Percentiles rank a stretch among this genome's conserved stretches.
Conservation (phyloP, 2,797 vertebrate species). For the Enteromius thamalakanensis region DNA sequence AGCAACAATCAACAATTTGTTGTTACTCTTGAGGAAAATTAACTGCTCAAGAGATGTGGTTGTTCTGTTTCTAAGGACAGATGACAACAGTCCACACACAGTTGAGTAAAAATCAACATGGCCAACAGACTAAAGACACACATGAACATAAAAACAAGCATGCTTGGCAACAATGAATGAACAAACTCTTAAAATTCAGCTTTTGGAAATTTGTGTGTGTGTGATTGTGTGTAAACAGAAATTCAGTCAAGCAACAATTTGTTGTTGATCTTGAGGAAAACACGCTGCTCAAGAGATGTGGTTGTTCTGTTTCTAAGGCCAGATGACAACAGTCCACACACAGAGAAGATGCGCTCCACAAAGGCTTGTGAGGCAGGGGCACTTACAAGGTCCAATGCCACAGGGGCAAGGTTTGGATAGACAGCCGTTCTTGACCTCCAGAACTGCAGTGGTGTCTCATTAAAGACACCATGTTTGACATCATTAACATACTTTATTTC, state of each 20-base stretch:
- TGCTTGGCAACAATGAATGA: no score
- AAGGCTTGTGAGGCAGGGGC: constrained; percentile 49
- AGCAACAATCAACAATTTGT: no score
- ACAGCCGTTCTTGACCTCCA: constrained; percentile 47
- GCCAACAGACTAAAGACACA: no score
- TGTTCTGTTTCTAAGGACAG: no score
- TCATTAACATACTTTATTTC: no score
- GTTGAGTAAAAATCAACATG: no score
- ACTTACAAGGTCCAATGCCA: constrained; percentile 41
- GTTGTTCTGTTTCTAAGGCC: constrained; percentile 40
- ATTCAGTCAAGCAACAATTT: constrained; percentile 19
- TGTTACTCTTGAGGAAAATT: no score
- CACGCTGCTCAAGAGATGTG: constrained; percentile 38
- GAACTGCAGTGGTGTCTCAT: constrained; percentile 48
- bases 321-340: constrained; percentile 51
- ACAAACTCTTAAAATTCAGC: no score
- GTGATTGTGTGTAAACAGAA: background rate
- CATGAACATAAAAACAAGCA: no score
- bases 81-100: no score
- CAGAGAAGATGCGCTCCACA: constrained; percentile 44
- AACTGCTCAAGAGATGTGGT: no score
- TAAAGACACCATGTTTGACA: no score
- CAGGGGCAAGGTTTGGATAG: constrained; percentile 48
- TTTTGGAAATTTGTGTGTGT: background rate
- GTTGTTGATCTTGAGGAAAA: constrained; percentile 7